Percentiles rank a stretch among this genome's conserved stretches.
Evolutionary conservation across 2,888 invertebrate species (phyloP).

Genomic region (Scaptomyza reducta): DNA sequence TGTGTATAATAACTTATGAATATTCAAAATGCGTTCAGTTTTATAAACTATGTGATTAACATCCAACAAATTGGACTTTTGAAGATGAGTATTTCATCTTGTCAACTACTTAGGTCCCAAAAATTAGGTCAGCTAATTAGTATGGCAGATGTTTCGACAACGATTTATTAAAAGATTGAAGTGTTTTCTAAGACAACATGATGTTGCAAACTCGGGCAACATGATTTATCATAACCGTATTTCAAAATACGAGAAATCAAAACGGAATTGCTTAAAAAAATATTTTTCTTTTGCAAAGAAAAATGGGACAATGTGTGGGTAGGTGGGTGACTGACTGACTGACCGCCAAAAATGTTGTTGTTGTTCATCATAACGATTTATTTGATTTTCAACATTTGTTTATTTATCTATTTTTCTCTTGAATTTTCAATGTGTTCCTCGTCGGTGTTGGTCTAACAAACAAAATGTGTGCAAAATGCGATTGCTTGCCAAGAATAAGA

Average conservation of each 20-base stretch:
- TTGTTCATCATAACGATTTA: conserved; percentile 61
- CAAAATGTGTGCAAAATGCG: conserved; percentile 30
- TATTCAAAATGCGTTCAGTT: background rate
- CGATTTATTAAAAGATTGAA: conserved; percentile 1
- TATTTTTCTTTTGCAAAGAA: conserved; percentile 20
- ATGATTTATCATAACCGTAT: conserved; percentile 46
- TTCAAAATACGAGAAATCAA: conserved; percentile 22
- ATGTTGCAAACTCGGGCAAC: conserved; percentile 35
- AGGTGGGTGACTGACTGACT: conserved; percentile 27
- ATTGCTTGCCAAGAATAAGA: conserved; percentile 69
- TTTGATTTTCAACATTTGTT: conserved; percentile 64
- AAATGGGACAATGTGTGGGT: conserved; percentile 42
- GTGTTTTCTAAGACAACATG: conserved; percentile 42
- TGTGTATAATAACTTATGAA: background rate
- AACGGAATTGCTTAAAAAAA: conserved; percentile 49
- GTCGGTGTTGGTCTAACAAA: conserved; percentile 8
- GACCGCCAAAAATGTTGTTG: conserved; percentile 35
- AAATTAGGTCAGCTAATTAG: conserved; percentile 56
- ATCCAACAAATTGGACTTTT: background rate
- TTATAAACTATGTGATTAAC: background rate
- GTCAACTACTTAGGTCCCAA: conserved; percentile 8
- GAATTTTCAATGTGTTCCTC: conserved; percentile 53
- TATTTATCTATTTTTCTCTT: conserved; percentile 73
- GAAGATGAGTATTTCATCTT: conserved; percentile 11
- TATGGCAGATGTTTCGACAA: conserved; percentile 31